phyloP scores from a whole-genome alignment of 2,797 vertebrate species.

The Helicolenus hilgendorfi region DNA sequence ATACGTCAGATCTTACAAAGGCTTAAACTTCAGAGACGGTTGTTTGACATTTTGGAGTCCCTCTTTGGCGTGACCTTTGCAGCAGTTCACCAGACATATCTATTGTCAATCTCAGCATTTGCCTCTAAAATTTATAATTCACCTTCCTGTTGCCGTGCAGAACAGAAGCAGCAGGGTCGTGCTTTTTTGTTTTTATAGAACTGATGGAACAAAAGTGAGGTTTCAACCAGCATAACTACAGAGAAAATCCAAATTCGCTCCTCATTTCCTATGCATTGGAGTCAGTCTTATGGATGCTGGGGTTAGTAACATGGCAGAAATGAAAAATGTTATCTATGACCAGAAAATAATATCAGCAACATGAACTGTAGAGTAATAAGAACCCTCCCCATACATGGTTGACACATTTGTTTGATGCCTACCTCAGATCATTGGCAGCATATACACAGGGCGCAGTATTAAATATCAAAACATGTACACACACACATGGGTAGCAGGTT shows the following conservation, averaged over 20 bases:
- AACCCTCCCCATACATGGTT: neutral
- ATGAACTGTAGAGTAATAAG: conserved; percentile 21
- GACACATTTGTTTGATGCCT: neutral
- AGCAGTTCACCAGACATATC: conserved; percentile 79
- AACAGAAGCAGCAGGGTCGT: neutral
- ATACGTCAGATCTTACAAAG: conserved; percentile 71
- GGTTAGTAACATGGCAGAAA: conserved; percentile 30
- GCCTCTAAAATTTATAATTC: conserved; percentile 64
- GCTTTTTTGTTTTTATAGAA: conserved; percentile 8
- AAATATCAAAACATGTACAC: neutral
- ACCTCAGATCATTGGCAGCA: neutral
- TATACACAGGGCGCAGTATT: neutral
- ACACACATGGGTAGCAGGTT: neutral
- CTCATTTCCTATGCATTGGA: conserved; percentile 11
- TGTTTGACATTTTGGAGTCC: conserved; percentile 87
- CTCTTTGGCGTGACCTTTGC: conserved; percentile 85
- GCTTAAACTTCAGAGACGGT: conserved; percentile 80
- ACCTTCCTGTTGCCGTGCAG: conserved; percentile 22
- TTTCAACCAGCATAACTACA: neutral
- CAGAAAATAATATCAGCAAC: conserved; percentile 34
- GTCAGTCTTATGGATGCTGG: neutral
- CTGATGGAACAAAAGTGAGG: conserved; percentile 31
- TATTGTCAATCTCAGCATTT: conserved; percentile 77
- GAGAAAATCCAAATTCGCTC: neutral
- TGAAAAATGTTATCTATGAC: conserved; percentile 32